Evolutionary conservation across 2,113 vertebrate genomes (phyloP), one percentile per base, ranked within the genome.

Genomic region (Athene noctua): DNA sequence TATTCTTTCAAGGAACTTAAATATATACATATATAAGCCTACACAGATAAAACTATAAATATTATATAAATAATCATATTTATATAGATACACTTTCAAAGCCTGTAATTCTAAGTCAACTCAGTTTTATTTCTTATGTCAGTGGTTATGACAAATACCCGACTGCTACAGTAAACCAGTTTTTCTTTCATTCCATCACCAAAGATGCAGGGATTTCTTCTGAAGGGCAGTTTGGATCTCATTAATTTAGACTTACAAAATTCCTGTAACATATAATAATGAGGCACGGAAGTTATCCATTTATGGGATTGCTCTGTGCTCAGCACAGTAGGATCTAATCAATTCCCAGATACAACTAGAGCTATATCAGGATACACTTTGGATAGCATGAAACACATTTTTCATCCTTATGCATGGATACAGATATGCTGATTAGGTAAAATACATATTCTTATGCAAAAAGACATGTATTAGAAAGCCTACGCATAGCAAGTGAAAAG

Each of bases 401-500:
- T 91, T 85, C 29, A n/a, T 85, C 49, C 71, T 73, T 27, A 17
- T 27, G 26, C 70, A 58, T 8, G 29, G 94, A 58, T 94, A 94
- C 58, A 80, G 77, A 85, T 78, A 74, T 42, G 46, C 38, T 70
- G 82, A 77, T 96, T 89, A 84, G 73, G 84, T 91, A 94, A 95
- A 91, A 91, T 49, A 94, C 11, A 75, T 47, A 85, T 75, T 89
- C 49, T 86, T 80, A 80, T 72, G 22, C 40, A 81, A 65, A 86
- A 95, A 82, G 57, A 25, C 16, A 46, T 8, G 11, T 36, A 79
- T 73, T 70, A 79, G 51, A 83, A 82, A 86, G 46, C 46, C 32
- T 51, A 66, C 5, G 29, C 21, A 19, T 19, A 59, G 46, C 77
- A 89, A 74, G 51, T 30, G 44, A 91, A 72, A 81, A 89, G 86